Evolutionary conservation across 2,113 vertebrate species (phyloP).

Genomic region (Gallinago media): DNA sequence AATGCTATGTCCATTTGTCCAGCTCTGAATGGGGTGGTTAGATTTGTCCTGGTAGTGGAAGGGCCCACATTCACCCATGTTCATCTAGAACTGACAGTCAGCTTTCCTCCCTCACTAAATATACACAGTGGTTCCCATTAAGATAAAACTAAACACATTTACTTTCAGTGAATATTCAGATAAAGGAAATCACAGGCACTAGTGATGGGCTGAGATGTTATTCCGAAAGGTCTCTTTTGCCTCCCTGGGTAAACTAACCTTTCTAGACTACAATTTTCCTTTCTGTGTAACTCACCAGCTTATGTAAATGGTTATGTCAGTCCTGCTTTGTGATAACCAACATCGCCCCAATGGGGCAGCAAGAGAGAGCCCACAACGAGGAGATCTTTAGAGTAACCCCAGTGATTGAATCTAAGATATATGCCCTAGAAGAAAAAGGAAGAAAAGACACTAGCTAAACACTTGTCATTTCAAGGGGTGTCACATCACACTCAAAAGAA

Average conservation of each 20-base stretch:
- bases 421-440: not conserved
- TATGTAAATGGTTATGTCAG: not conserved
- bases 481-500: not conserved
- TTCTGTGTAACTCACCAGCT: not conserved
- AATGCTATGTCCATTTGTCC: not conserved
- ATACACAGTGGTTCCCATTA: not conserved
- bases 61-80: accelerated
- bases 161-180: not conserved
- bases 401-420: not conserved
- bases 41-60: not conserved
- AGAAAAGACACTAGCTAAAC: not conserved
- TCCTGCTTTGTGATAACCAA: not conserved
- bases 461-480: not conserved
- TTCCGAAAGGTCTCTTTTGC: not conserved
- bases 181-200: not conserved
- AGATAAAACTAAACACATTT: not conserved
- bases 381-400: not conserved
- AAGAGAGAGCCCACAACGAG: not conserved
- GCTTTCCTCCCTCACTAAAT: not conserved
- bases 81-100: not conserved
- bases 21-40: not conserved
- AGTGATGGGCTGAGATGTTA: not conserved
- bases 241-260: not conserved
- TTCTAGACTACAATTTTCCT: not conserved
- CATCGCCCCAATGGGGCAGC: not conserved